Evolutionary conservation across 2,797 vertebrate genomes (phyloP).

Genomic region (Pseudochirops corinnae): DNA sequence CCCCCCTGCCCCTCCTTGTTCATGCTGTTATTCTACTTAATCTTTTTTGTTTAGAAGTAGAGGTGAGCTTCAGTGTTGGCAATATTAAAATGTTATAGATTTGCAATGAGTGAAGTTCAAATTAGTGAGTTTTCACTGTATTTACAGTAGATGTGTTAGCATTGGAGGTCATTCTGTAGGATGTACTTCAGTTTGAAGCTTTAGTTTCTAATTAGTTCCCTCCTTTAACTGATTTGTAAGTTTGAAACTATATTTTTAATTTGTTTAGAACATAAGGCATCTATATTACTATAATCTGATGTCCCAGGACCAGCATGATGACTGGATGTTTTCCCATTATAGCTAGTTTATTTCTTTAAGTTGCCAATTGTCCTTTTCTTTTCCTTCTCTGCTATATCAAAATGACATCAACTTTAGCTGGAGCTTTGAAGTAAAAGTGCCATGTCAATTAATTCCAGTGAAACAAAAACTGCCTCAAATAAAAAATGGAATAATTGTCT

Average conservation of each 20-base stretch:
- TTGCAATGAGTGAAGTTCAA: slow-evolving; percentile 22
- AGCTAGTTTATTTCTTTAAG: neutral
- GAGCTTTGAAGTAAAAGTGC: slow-evolving; percentile 53
- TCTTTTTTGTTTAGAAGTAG: slow-evolving; percentile 22
- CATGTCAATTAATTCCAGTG: slow-evolving; percentile 50
- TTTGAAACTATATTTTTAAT: slow-evolving; percentile 39
- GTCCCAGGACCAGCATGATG: neutral
- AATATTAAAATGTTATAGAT: slow-evolving; percentile 37
- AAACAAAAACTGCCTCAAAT: slow-evolving; percentile 66
- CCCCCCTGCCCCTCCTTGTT: neutral
- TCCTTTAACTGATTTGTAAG: slow-evolving; percentile 29
- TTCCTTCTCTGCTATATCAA: slow-evolving; percentile 23
- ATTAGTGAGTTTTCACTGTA: slow-evolving; percentile 51
- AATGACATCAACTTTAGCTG: slow-evolving; percentile 51
- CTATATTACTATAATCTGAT: neutral
- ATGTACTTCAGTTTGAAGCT: neutral
- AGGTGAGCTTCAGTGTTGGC: neutral
- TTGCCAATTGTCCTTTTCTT: slow-evolving; percentile 48
- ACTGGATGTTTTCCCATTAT: slow-evolving; percentile 28
- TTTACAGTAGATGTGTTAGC: neutral
- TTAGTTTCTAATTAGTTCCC: neutral
- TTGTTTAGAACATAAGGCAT: slow-evolving; percentile 23
- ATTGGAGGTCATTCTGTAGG: neutral
- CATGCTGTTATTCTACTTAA: slow-evolving; percentile 36
- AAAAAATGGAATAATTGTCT: slow-evolving; percentile 68